phyloP scores from a whole-genome alignment of 2,113 vertebrate species.

The Nipponia nippon region DNA sequence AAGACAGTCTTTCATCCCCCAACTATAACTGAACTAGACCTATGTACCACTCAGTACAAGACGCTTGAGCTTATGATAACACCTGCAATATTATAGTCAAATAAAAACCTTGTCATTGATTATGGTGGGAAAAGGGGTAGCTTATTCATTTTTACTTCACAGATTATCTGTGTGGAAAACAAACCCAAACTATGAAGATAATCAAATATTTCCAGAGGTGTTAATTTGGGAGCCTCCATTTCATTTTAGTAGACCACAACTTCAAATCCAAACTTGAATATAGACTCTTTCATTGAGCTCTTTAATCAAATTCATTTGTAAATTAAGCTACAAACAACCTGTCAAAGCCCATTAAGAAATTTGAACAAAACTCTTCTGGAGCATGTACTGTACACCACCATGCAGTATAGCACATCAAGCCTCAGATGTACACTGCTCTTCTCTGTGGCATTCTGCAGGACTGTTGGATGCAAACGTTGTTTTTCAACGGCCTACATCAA shows the following conservation, averaged over 20 bases:
- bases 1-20: not conserved
- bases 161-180: not conserved
- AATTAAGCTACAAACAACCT: conserved; percentile 10
- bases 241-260: not conserved
- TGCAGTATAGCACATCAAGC: not conserved
- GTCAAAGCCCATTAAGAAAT: conserved; percentile 1
- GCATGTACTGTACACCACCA: not conserved
- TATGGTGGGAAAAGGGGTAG: not conserved
- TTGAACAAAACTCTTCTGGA: not conserved
- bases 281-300: not conserved
- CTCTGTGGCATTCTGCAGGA: not conserved
- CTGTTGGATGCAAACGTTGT: not conserved
- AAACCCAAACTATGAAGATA: not conserved
- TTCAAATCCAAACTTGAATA: not conserved
- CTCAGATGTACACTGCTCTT: not conserved
- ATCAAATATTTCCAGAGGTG: not conserved
- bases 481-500: not conserved
- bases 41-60: not conserved
- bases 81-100: not conserved
- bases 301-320: not conserved
- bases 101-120: not conserved
- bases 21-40: not conserved
- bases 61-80: not conserved
- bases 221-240: not conserved
- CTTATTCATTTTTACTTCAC: not conserved